Evolutionary conservation across 2,888 invertebrate species (phyloP), one percentile per base, ranked within the genome.

Genomic region (Andrena camellia): DNA sequence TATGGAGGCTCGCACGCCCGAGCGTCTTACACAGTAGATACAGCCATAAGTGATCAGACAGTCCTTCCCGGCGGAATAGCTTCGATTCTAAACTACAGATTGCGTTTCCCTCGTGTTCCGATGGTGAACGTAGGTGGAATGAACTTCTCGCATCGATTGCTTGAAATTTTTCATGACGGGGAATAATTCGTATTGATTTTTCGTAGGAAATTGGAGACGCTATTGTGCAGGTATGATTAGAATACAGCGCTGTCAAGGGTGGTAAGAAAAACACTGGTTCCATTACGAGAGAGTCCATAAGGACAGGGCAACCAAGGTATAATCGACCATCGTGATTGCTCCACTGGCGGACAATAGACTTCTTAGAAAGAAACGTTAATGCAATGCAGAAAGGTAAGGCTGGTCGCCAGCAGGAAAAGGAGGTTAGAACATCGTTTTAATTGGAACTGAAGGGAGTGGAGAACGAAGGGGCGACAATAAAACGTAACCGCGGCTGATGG

Each of bases 381-480:
- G 23, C 62, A 59, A 69, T 59, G 69, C 52, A 59, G 71, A 20
- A 29, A 20, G 63, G 7, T 60, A 31, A 63, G 72, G 50, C n/a
- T 20, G 23, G 64, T 26, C 29, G 64, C 8, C 26, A 29, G 5
- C 6, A 42, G 13, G 60, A 70, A 70, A 85, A 78, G 20, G 63
- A 29, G 74, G 78, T 78, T 77, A 35, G 42, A 78, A 70, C 62
- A 74, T 86, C 76, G 84, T 86, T 89, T 88, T 89, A 89, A 89
- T 89, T 86, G 84, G 81, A 86, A 89, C 85, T 81, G 75, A 88
- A 83, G 70, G 76, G 17, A 57, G 72, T 20, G 42, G 26, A 13
- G 54, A 48, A n/a, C 54, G 20, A 70, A 13, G 71, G 62, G 63
- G 23, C 66, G 60, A 69, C 64, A 68, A 78, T 86, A 80, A 87